Conservation (phyloP, 2,113 vertebrate species). For the Chauna torquata region DNA sequence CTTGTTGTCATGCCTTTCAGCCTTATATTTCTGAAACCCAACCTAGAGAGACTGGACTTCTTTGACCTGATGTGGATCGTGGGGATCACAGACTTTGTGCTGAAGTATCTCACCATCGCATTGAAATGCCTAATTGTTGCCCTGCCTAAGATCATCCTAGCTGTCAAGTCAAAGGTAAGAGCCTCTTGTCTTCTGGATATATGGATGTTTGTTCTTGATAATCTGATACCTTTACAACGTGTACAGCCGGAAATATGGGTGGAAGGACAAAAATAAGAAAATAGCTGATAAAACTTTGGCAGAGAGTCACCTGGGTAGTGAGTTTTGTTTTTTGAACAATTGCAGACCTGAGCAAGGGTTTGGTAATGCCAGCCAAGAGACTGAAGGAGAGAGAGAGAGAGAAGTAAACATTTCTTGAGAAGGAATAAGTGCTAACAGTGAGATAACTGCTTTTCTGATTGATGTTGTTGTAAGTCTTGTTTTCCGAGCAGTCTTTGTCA, state of each 20-base stretch:
- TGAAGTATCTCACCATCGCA: constrained; percentile 93
- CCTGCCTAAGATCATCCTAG: constrained; percentile 91
- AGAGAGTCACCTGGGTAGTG: neutral
- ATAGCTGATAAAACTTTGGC: neutral
- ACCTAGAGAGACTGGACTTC: constrained; percentile 90
- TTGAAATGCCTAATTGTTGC: constrained; percentile 92
- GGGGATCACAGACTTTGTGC: constrained; percentile 94
- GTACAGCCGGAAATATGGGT: neutral
- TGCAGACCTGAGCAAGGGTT: neutral
- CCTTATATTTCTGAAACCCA: constrained; percentile 93
- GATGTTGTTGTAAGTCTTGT: neutral
- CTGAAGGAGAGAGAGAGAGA: neutral
- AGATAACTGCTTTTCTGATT: neutral
- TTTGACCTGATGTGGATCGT: constrained; percentile 96
- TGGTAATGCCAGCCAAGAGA: neutral
- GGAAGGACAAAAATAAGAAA: neutral
- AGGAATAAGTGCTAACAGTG: neutral
- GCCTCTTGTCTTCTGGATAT: neutral
- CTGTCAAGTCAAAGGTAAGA: constrained; percentile 95
- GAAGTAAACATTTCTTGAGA: neutral
- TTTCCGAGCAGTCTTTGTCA: neutral
- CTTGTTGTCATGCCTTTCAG: constrained; percentile 65
- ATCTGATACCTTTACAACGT: neutral
- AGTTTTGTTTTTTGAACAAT: neutral
- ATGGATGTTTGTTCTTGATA: neutral